Percentiles rank a stretch among this genome's conserved stretches.
Conservation (phyloP, 1,140 invertebrate genomes). For the Bombus breviceps region DNA sequence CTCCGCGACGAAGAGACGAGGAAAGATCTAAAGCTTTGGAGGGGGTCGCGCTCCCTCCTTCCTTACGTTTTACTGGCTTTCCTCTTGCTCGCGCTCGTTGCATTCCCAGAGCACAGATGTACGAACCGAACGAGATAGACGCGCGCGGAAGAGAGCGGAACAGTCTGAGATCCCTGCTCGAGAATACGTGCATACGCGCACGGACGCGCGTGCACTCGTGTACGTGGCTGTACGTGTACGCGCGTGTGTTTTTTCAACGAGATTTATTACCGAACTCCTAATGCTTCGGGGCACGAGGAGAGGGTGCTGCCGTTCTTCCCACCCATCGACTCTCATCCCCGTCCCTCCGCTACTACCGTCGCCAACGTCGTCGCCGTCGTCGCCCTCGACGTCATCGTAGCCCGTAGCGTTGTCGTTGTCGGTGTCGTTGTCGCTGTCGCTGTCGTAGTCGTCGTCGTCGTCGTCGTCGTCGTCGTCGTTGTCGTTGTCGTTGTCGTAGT, state of each 20-base stretch:
- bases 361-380: conserved; percentile 23
- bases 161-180: conserved; percentile 57
- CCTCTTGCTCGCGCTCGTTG: conserved; percentile 55
- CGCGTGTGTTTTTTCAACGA: conserved; percentile 80
- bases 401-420: not conserved
- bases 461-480: not conserved
- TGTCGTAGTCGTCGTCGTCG: not conserved
- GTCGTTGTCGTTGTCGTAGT: too few species aligned
- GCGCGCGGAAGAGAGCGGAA: conserved; percentile 49
- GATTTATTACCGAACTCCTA: conserved; percentile 82
- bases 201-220: conserved; percentile 37
- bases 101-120: too few species aligned
- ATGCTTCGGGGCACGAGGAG: conserved; percentile 70
- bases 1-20: conserved; percentile 44
- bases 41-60: conserved; percentile 23
- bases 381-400: not conserved
- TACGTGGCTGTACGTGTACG: conserved; percentile 47
- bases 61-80: conserved; percentile 31
- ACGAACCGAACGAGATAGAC: conserved; percentile 66
- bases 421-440: not conserved
- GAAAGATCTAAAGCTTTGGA: conserved; percentile 58
- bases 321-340: conserved; percentile 32
- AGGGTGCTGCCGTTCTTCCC: conserved; percentile 53
- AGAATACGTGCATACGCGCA: conserved; percentile 36
- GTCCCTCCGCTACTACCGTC: conserved; percentile 19